Conservation (phyloP, 2,797 vertebrate species). For the Gastrophryne carolinensis region DNA sequence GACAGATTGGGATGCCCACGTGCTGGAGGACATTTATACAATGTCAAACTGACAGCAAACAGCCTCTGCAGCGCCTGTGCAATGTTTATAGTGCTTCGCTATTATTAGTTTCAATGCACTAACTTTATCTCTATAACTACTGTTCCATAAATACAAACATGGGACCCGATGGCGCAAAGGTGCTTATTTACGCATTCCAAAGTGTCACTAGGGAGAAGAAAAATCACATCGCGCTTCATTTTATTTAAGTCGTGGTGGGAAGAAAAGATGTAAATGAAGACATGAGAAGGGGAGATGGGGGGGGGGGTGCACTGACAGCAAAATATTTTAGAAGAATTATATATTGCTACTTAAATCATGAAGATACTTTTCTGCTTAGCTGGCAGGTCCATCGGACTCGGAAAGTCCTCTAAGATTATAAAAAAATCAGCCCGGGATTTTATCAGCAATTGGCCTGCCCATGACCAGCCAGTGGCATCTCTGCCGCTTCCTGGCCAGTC, state of each 20-base stretch:
- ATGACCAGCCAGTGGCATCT: too few relatives aligned
- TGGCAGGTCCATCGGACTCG: too few relatives aligned
- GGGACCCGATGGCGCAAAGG: not conserved
- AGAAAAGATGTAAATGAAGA: not conserved
- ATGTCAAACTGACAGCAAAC: not conserved
- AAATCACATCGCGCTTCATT: not conserved
- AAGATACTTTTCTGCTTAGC: too few relatives aligned
- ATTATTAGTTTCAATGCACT: not conserved
- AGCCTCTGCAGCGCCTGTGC: not conserved
- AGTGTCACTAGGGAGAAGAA: not conserved
- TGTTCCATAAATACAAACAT: not conserved
- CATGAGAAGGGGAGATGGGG: not conserved
- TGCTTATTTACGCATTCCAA: not conserved
- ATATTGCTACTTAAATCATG: too few relatives aligned
- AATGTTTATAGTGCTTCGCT: not conserved
- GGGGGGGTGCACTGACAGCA: too few relatives aligned
- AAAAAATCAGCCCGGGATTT: too few relatives aligned
- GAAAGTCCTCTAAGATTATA: too few relatives aligned
- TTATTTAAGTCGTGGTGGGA: not conserved
- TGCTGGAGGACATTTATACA: too few relatives aligned
- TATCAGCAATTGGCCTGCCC: too few relatives aligned
- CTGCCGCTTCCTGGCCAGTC: too few relatives aligned
- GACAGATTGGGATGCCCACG: too few relatives aligned
- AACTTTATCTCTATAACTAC: not conserved
- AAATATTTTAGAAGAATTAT: too few relatives aligned